Percentiles rank a stretch among this genome's conserved stretches.
These are phyloP conservation scores for Sinopyrophorus schimmeli DNA, from an alignment of 2,888 invertebrate species.

Conservation along the genomic window DNA sequence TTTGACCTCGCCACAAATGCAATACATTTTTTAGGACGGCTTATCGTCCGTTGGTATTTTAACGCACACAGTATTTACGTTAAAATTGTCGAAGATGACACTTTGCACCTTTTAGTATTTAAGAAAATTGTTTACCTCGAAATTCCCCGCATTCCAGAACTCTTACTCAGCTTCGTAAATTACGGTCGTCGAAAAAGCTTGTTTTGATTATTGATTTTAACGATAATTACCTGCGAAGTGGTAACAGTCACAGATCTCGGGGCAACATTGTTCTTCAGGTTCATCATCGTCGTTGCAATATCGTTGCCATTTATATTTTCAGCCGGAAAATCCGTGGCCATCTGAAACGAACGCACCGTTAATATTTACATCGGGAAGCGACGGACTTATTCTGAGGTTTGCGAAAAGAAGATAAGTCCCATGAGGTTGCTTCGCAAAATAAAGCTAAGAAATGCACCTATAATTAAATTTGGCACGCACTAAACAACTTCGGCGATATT, in stretches of 20 bases:
- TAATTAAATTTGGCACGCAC: slow-evolving; percentile 11
- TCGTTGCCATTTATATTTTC: slow-evolving; percentile 49
- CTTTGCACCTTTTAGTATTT: slow-evolving; percentile 1
- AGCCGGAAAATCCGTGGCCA: slow-evolving; percentile 48
- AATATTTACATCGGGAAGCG: no score
- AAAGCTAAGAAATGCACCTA: background rate
- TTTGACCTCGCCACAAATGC: no score
- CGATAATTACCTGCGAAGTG: slow-evolving; percentile 46
- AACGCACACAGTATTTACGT: background rate
- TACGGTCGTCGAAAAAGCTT: background rate
- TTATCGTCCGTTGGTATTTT: no score
- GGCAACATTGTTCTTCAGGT: slow-evolving; percentile 31
- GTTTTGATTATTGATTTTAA: background rate
- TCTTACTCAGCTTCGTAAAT: background rate
- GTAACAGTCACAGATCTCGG: slow-evolving; percentile 46
- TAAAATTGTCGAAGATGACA: no score
- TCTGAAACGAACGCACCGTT: no score
- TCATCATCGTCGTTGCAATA: slow-evolving; percentile 45
- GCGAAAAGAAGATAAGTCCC: no score
- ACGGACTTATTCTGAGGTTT: no score
- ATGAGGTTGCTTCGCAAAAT: background rate
- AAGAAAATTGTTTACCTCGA: slow-evolving; percentile 22
- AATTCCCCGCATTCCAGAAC: slow-evolving; percentile 17
- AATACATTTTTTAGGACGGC: no score
- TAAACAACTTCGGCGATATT: background rate